Evolutionary conservation across 2,797 vertebrate genomes (phyloP).

Genomic region (Mastacembelus armatus): DNA sequence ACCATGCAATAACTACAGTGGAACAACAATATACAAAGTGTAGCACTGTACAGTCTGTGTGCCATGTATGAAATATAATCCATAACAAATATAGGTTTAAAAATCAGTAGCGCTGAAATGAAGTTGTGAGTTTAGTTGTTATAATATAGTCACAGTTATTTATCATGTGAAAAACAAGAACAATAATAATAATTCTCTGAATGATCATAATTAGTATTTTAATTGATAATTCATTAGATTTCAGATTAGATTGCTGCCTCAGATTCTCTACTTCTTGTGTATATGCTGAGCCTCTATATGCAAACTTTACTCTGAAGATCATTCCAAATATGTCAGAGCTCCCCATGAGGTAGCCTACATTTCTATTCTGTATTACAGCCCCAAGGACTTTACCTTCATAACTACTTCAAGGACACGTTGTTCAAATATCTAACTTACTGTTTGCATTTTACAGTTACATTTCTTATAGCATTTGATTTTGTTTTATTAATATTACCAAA

Average conservation of each 20-base stretch:
- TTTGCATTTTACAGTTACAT: slow-evolving; percentile 20
- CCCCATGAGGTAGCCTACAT: slow-evolving; percentile 51
- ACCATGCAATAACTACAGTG: slow-evolving; percentile 16
- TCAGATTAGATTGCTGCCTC: not conserved
- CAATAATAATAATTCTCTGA: not conserved
- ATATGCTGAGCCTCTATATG: slow-evolving; percentile 9
- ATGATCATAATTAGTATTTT: not conserved
- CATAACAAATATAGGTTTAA: too few species aligned
- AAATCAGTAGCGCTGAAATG: not conserved
- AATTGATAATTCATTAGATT: not conserved
- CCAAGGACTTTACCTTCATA: slow-evolving; percentile 48
- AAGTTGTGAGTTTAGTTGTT: not conserved
- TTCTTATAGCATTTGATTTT: slow-evolving; percentile 22
- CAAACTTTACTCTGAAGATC: slow-evolving; percentile 24
- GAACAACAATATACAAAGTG: slow-evolving; percentile 16
- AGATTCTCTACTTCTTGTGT: slow-evolving; percentile 13
- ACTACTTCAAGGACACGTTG: slow-evolving; percentile 16
- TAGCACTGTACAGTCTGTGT: slow-evolving; percentile 15
- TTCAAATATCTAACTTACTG: slow-evolving; percentile 18
- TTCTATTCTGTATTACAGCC: slow-evolving; percentile 50
- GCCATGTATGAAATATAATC: slow-evolving; percentile 17
- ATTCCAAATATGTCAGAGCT: slow-evolving; percentile 53
- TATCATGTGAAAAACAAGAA: not conserved
- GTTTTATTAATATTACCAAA: slow-evolving; percentile 13
- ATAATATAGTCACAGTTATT: slow-evolving; percentile 2